Base-by-base conservation (phyloP, 2,888 invertebrate species). In the Lasioglossum morio region DNA sequence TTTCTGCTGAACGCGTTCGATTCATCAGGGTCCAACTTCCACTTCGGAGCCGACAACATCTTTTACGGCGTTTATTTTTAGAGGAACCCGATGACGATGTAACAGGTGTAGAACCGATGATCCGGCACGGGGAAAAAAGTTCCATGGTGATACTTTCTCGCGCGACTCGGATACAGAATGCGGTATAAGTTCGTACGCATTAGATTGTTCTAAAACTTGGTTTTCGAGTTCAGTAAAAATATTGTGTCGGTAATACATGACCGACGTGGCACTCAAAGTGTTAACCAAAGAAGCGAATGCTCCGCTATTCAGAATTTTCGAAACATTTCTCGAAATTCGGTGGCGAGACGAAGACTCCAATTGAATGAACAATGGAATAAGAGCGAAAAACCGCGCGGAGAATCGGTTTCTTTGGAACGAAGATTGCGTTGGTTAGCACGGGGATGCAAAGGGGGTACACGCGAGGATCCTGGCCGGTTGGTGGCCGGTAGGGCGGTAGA, bases 341-440 rank as follows among this genome's bases (percentile, higher is more conserved):
- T n/a, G 12, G n/a, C n/a, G 57, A 1, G 57, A 30, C 7, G 30
- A 30, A 16, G 63, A 4, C 16, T 14, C 30, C 12, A 4, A n/a
- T 63, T 63, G 16, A 30, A 63, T 16, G 4, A 16, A 30, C 63
- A 19, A 30, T 30, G 27, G 3, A 3, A 14, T 14, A 40, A 40
- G n/a, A 40, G n/a, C 37, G 4, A 66, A 30, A 30, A 43, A 14
- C 12, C 14, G 12, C 14, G 43, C 14, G 16, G 48, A 14, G 12
- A 27, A 34, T 57, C 19, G 16, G n/a, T 57, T 53, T 73, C 43
- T 48, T 69, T 40, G 46, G 46, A 75, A 81, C 78, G 72, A 23
- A 77, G 34, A 23, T 85, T 86, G 23, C 77, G 34, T 85, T 86
- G 23, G 72, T 81, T 81, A 76, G 72, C 85, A 63, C 19, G 10